These are phyloP conservation scores for Potamilus streckersoni DNA, from an alignment of 1,140 invertebrate species.

Conservation along the genomic window DNA sequence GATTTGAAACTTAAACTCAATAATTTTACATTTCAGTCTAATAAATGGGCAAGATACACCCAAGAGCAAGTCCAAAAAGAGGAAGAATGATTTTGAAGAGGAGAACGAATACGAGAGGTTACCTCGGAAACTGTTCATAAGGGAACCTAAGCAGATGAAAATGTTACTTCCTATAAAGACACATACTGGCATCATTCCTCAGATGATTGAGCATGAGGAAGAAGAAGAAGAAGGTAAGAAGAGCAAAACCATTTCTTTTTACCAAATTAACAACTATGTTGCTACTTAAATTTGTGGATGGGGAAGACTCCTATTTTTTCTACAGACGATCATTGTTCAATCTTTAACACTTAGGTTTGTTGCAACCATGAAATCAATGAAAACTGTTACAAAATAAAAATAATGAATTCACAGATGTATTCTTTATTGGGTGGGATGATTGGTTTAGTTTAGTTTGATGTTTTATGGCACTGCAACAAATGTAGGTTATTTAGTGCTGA, in stretches of 20 bases:
- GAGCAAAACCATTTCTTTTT: background rate
- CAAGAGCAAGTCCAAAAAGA: conserved; percentile 15
- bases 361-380: background rate
- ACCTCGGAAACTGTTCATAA: conserved; percentile 43
- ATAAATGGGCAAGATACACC: too few species aligned
- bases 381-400: background rate
- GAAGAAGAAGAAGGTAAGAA: background rate
- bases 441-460: too few species aligned
- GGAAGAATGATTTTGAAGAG: conserved; percentile 33
- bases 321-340: background rate
- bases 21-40: too few species aligned
- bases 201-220: conserved; percentile 34
- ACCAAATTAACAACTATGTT: background rate
- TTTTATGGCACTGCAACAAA: too few species aligned
- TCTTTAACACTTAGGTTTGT: background rate
- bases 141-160: conserved; percentile 41
- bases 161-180: conserved; percentile 60
- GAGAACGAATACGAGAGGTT: conserved; percentile 49
- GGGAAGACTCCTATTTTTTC: background rate
- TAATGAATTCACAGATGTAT: background rate
- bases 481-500: too few species aligned
- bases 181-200: conserved; percentile 44
- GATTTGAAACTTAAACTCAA: too few species aligned
- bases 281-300: background rate
- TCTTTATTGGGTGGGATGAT: too few species aligned